Conservation (phyloP, 2,888 invertebrate genomes). For the Drosophila subsilvestris region DNA sequence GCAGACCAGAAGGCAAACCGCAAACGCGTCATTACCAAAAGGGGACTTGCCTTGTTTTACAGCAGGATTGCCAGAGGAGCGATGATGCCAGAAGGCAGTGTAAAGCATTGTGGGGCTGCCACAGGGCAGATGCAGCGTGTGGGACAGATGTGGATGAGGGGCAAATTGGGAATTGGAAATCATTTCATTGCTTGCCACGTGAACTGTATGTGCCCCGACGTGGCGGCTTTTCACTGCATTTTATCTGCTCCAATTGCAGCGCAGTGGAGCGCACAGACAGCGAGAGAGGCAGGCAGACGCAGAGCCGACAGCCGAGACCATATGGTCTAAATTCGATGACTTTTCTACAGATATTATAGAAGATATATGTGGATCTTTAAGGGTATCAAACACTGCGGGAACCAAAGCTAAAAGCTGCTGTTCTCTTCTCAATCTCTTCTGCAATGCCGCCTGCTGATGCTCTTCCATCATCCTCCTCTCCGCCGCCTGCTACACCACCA, state of each 20-base stretch:
- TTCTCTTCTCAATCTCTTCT: background rate
- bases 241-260: slow-evolving; percentile 76
- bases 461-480: background rate
- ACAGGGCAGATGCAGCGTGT: background rate
- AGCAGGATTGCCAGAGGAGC: slow-evolving; percentile 2
- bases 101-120: background rate
- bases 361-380: background rate
- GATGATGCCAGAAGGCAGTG: slow-evolving; percentile 12
- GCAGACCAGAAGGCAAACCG: slow-evolving; percentile 40
- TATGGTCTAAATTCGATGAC: too few species aligned
- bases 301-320: slow-evolving; percentile 28
- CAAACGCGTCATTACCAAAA: slow-evolving; percentile 50
- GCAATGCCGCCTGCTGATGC: slow-evolving; percentile 13
- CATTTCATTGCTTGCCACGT: slow-evolving; percentile 51
- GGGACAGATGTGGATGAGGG: slow-evolving; percentile 19
- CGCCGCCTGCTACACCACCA: background rate
- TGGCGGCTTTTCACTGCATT: slow-evolving; percentile 48
- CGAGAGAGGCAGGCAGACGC: slow-evolving; percentile 1
- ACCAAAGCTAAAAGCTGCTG: background rate
- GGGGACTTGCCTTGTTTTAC: slow-evolving; percentile 9
- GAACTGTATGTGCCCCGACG: slow-evolving; percentile 45
- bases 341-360: too few species aligned
- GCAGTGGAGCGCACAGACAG: slow-evolving; percentile 20
- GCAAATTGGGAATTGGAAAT: slow-evolving; percentile 46
- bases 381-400: background rate